Evolutionary conservation across 2,113 vertebrate species (phyloP).

Genomic region (Gavialis gangeticus): DNA sequence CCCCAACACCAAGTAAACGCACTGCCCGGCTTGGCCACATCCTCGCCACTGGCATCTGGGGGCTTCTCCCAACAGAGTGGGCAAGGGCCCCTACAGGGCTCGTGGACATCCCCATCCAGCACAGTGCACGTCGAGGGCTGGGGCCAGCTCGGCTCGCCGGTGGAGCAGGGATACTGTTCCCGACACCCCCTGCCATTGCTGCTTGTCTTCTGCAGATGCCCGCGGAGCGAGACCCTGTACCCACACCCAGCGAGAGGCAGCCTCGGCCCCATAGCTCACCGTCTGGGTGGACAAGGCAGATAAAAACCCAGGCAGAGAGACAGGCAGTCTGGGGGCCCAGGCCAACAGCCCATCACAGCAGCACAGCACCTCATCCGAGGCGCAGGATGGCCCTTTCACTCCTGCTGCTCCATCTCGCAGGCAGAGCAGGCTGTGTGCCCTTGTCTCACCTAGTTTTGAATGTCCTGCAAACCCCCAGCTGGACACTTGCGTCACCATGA

Average conservation of each 20-base stretch:
- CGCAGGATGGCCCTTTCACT: too few species aligned
- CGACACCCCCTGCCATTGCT: fast-evolving
- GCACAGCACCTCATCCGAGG: background rate
- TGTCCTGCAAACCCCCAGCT: background rate
- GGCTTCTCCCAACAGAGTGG: fast-evolving
- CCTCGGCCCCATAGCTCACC: background rate
- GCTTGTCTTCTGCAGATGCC: background rate
- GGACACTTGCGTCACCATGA: background rate
- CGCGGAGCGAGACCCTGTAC: too few species aligned
- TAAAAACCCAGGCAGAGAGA: background rate
- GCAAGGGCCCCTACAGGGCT: background rate
- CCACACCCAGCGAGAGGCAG: background rate
- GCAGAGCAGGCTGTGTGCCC: background rate
- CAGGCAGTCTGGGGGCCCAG: background rate
- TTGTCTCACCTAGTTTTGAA: background rate
- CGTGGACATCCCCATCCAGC: background rate
- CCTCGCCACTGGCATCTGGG: fast-evolving
- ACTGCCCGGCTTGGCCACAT: background rate
- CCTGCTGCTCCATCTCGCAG: background rate
- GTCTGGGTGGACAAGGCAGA: background rate
- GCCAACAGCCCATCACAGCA: background rate
- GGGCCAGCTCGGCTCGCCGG: background rate
- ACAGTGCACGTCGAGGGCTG: background rate
- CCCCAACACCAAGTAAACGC: background rate
- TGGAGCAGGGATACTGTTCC: fast-evolving